These are phyloP conservation scores for Daktulosphaira vitifoliae DNA, from an alignment of 1,140 invertebrate species.

Conservation along the genomic window DNA sequence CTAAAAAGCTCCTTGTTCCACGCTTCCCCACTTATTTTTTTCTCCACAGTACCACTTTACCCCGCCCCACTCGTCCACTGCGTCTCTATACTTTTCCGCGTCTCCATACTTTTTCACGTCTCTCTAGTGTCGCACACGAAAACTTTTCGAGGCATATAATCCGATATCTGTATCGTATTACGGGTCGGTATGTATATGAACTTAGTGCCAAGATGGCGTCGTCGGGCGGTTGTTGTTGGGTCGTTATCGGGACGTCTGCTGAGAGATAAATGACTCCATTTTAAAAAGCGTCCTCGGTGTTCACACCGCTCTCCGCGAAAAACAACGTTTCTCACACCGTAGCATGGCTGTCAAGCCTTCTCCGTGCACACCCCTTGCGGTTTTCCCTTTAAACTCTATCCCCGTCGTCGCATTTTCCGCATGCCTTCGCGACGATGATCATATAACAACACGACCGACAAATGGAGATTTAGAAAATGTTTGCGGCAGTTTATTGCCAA, in stretches of 20 bases:
- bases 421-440: no score
- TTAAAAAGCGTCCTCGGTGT: constrained; percentile 28
- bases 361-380: background rate
- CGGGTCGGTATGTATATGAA: constrained; percentile 28
- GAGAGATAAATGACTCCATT: constrained; percentile 33
- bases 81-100: no score
- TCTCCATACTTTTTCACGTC: background rate
- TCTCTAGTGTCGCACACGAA: constrained; percentile 2
- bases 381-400: background rate
- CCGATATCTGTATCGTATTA: constrained; percentile 28
- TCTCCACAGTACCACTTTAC: background rate
- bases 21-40: constrained; percentile 14
- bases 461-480: constrained; percentile 19
- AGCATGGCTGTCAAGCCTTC: background rate
- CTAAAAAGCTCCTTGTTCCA: constrained; percentile 15
- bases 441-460: background rate
- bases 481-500: constrained; percentile 17
- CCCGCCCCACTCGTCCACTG: background rate
- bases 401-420: background rate
- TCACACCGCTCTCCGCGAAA: constrained; percentile 9
- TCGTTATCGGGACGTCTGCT: constrained; percentile 30
- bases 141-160: constrained; percentile 30
- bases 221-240: constrained; percentile 21
- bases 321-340: constrained; percentile 12
- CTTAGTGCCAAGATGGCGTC: constrained; percentile 32